Evolutionary conservation across 1,140 invertebrate genomes (phyloP).

Genomic region (Trachelipus rathkii): DNA sequence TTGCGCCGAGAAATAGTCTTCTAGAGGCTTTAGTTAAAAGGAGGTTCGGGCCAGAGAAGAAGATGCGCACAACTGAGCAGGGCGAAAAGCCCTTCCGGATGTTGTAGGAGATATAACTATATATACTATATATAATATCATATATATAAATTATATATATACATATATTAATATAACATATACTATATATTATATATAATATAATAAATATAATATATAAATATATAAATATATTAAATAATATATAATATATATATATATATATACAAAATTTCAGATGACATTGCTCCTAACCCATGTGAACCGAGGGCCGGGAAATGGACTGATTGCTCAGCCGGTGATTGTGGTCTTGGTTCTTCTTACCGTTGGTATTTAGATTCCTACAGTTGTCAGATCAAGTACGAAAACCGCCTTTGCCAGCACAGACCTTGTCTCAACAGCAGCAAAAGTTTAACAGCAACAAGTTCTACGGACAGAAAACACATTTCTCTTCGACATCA

Average conservation of each 20-base stretch:
- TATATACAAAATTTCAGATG: slow-evolving; percentile 27
- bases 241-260: too few relatives aligned
- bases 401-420: slow-evolving; percentile 62
- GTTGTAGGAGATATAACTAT: too few relatives aligned
- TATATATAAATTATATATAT: background rate
- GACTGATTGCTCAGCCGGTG: slow-evolving; percentile 58
- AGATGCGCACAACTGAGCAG: too few relatives aligned
- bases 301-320: slow-evolving; percentile 56
- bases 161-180: background rate
- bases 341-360: slow-evolving; percentile 62
- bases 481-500: too few relatives aligned
- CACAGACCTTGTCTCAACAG: slow-evolving; percentile 49
- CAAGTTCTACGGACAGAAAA: too few relatives aligned
- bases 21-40: too few relatives aligned
- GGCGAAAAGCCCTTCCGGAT: too few relatives aligned
- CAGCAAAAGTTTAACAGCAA: too few relatives aligned
- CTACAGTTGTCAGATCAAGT: slow-evolving; percentile 56
- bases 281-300: slow-evolving; percentile 45
- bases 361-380: slow-evolving; percentile 60
- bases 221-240: too few relatives aligned
- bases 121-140: too few relatives aligned
- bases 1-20: too few relatives aligned
- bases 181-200: background rate
- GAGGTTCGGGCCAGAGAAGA: too few relatives aligned
- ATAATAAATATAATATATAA: background rate